Evolutionary conservation across 37 sponge, comb jelly and placozoan genomes (phyloP), one percentile per base, ranked within the genome.

Genomic region (Crambe crambe): DNA sequence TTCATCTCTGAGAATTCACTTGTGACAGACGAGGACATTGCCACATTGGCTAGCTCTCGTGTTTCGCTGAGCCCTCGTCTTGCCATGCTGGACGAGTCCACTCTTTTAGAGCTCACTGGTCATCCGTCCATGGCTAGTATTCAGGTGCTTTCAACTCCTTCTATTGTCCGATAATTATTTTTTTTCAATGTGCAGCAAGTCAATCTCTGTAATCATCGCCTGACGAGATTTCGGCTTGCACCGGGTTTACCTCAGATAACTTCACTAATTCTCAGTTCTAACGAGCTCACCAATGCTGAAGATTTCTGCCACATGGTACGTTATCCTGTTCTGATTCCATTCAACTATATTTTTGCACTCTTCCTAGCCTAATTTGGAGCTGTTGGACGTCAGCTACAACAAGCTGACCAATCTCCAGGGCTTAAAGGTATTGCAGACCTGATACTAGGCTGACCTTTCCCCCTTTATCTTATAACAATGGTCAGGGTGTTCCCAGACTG

Each of bases 351-450:
- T 8, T 41, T 26, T 12, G 20, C 4, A 9, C 30, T 9, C 35
- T 58, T 10, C 37, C 2, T 61, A 91, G 91, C 87, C 88, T 21
- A 70, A 75, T 68, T 66, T 95, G 37, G 86, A 84, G 66, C 32
- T 58, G 18, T 56, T 95, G 42, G 89, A 91, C 42, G 5, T 95
- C 38, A 95, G 92, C 51, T 95, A 84, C 86, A 91, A 95, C 61
- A 62, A 35, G 40, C 78, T 96, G 2, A 57, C 80, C 68, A 51
- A 86, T 41, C 80, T 96, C 56, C 89, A 90, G 29, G 97, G 97
- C 51, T 60, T 96, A 54, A 85, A 86, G 79, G 94, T 93, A 29
- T 21, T 61, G 63, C 6, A 21, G 15, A 29, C 6, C 4, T 23
- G 63, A 27, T 61, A 8, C 30, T 8, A 8, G 4, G 30, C 29